Base-by-base conservation (phyloP, 2,113 vertebrate species). In the Edolisoma coerulescens region DNA sequence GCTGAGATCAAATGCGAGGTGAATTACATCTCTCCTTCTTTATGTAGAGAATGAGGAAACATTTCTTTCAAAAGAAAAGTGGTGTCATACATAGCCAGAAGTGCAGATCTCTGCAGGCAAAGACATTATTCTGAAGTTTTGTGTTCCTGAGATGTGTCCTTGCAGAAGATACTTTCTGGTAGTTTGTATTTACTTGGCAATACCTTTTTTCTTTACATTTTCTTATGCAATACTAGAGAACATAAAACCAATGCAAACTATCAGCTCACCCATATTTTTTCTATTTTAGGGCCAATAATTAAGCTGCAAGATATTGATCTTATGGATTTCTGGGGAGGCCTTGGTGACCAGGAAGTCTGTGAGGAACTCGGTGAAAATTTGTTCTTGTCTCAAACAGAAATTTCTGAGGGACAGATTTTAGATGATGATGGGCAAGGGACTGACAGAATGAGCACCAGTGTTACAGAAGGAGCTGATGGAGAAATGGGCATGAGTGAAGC, bases 281-380 rank as follows among this genome's bases (percentile, higher is more conserved):
- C 60, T 97, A 10, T 39, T 83, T 87, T 93, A 98, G 98, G 98
- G 98, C 98, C 98, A 52, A 79, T 98, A 30, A 57, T 93, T 83
- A 97, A 98, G 68, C 93, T 98, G 92, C 97, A 96, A 70, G 98
- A 98, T 50, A 97, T 97, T 76, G 76, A 96, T 7, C 89, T 97
- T 28, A 7, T 5, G 24, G 96, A 96, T 85, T 97, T 98, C 71
- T 98, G 98, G 97, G 97, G 97, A 91, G 92, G 96, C 49, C 88
- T 91, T 90, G 89, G 69, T 63, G 87, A 89, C n/a, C 89, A 93
- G n/a, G 79, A 93, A 23, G 80, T 86, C 77, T 91, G 60, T 69
- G 95, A 97, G 90, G 86, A 93, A 27, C 67, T 21, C 42, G 22
- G 44, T 81, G 49, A 67, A 27, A 76, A 63, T 37, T 28, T 64